Evolutionary conservation across 2,113 vertebrate species (phyloP).

Genomic region (Cyanoderma ruficeps): DNA sequence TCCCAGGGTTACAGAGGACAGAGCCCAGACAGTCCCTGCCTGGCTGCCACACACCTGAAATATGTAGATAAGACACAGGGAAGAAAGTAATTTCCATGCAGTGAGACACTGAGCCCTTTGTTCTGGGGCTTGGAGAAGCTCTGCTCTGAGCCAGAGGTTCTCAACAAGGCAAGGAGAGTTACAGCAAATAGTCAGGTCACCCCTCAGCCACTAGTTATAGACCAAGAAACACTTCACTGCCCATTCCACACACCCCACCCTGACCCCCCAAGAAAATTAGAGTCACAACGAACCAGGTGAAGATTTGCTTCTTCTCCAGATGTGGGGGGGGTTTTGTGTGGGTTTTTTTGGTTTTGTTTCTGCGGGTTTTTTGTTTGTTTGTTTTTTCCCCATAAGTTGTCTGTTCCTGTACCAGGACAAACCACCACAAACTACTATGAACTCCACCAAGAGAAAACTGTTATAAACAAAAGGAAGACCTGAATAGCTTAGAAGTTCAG

Average conservation of each 20-base stretch:
- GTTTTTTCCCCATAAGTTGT: not conserved
- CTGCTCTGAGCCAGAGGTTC: not conserved
- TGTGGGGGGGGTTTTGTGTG: too few species aligned
- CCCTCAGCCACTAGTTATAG: not conserved
- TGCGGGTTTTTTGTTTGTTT: too few species aligned
- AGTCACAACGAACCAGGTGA: not conserved
- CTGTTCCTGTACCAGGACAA: not conserved
- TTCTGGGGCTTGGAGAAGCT: not conserved
- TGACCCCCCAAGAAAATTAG: not conserved
- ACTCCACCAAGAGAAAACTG: not conserved
- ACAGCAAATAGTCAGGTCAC: not conserved
- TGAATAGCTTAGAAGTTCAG: not conserved
- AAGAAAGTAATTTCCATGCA: not conserved
- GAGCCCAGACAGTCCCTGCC: not conserved
- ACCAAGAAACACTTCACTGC: not conserved
- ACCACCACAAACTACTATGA: not conserved
- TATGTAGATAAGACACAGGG: not conserved
- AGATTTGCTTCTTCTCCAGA: not conserved
- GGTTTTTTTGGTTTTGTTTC: too few species aligned
- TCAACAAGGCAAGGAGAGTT: not conserved
- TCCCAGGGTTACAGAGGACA: not conserved
- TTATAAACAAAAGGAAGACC: not conserved
- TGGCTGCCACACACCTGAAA: not conserved
- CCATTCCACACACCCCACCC: not conserved
- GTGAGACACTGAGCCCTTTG: not conserved